Conservation (phyloP, 37 sponge, comb jelly and placozoan species). For the Dysidea cf. avara region DNA sequence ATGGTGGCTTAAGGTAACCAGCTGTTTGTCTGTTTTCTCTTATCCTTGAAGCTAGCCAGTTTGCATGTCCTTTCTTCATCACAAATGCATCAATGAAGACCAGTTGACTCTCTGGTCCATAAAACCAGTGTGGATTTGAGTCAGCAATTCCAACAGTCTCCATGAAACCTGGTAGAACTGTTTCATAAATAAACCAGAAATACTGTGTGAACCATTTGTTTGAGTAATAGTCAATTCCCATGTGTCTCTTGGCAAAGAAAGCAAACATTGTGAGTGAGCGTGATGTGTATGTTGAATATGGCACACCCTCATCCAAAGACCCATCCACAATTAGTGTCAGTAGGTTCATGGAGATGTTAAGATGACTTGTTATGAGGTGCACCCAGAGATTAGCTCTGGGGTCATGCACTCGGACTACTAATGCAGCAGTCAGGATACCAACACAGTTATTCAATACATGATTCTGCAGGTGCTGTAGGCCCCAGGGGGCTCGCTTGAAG, state of each 20-base stretch:
- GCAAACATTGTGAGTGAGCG: slow-evolving; percentile 26
- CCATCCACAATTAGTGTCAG: slow-evolving; percentile 29
- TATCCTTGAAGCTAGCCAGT: slow-evolving; percentile 30
- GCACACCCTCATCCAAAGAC: slow-evolving; percentile 28
- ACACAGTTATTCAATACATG: slow-evolving; percentile 21
- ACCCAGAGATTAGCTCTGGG: slow-evolving; percentile 3
- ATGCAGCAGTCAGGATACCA: slow-evolving; percentile 10
- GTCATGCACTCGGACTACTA: slow-evolving; percentile 16
- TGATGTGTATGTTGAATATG: slow-evolving; percentile 24
- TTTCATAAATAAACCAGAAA: slow-evolving; percentile 6
- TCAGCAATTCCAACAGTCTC: slow-evolving; percentile 37
- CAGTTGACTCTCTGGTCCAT: slow-evolving; percentile 38
- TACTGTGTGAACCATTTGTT: slow-evolving; percentile 25
- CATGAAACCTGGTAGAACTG: slow-evolving; percentile 17
- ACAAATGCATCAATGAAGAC: slow-evolving; percentile 30
- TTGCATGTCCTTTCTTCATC: slow-evolving; percentile 30
- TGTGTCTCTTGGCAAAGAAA: slow-evolving; percentile 22
- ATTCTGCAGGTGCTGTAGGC: slow-evolving; percentile 9
- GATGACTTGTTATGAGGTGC: slow-evolving; percentile 1
- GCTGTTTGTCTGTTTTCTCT: no score
- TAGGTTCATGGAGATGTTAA: slow-evolving; percentile 6
- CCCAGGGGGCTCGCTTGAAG: slow-evolving; percentile 13
- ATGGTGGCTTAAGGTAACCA: neutral
- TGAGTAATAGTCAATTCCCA: neutral
- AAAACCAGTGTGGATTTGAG: slow-evolving; percentile 26